Percentiles rank a stretch among this genome's conserved stretches.
Conservation (phyloP, 2,113 vertebrate species). For the Girardinichthys multiradiatus region DNA sequence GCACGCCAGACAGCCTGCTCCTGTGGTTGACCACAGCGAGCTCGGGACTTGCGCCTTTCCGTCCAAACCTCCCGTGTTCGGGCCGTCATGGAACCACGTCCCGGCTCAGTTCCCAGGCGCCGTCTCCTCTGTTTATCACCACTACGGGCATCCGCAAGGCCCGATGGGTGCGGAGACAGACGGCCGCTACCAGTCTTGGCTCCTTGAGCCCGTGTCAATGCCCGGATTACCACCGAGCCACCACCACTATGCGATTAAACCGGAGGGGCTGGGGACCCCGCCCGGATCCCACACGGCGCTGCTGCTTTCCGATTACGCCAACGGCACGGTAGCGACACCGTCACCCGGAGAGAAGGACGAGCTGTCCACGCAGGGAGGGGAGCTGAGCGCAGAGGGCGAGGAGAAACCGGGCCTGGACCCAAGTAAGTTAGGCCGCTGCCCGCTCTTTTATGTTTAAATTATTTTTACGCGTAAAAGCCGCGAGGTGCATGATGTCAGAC, state of each 20-base stretch:
- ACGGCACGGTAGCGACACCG: conserved; percentile 82
- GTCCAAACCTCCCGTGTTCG: conserved; percentile 89
- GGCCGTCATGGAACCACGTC: conserved; percentile 91
- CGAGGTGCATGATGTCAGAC: conserved; percentile 52
- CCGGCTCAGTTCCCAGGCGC: conserved; percentile 85
- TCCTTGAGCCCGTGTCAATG: conserved; percentile 92
- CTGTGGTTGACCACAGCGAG: conserved; percentile 86
- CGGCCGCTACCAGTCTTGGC: conserved; percentile 93
- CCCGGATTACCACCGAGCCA: conserved; percentile 89
- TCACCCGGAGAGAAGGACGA: conserved; percentile 91
- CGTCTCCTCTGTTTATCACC: conserved; percentile 86
- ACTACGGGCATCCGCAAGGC: conserved; percentile 89
- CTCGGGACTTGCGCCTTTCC: conserved; percentile 91
- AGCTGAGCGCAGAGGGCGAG: conserved; percentile 86
- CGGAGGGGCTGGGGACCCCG: conserved; percentile 86
- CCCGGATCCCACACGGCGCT: conserved; percentile 88
- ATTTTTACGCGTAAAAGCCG: conserved; percentile 54
- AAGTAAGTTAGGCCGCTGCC: conserved; percentile 87
- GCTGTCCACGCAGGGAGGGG: conserved; percentile 82
- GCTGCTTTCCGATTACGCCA: conserved; percentile 93
- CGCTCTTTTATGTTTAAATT: conserved; percentile 39
- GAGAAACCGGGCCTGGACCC: conserved; percentile 91
- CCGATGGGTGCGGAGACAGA: conserved; percentile 85
- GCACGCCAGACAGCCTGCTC: conserved; percentile 80
- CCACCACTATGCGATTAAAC: conserved; percentile 94